These are phyloP conservation scores for Protobothrops flavoviridis DNA, from an alignment of 2,113 vertebrate genomes.

Conservation along the genomic window DNA sequence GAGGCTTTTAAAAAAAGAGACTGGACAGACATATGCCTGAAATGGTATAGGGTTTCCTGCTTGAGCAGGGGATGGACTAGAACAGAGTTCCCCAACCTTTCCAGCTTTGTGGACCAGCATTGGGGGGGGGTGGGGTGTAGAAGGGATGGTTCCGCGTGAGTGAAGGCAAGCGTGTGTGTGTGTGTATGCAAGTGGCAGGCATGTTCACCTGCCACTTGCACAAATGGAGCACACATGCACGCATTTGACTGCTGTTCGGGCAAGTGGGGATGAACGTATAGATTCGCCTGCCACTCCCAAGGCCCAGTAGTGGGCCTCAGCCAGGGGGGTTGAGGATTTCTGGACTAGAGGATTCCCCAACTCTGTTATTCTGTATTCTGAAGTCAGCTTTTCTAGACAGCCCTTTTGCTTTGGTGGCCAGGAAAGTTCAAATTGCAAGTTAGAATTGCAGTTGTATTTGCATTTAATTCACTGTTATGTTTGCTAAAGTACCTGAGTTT, in stretches of 20 bases:
- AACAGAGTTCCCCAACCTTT: background rate
- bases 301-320: background rate
- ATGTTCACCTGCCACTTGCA: too few species aligned
- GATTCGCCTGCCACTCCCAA: background rate
- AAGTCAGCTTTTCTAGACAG: background rate
- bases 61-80: background rate
- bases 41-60: background rate
- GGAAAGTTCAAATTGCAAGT: background rate
- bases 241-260: background rate
- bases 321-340: background rate
- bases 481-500: background rate
- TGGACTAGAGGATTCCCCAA: background rate
- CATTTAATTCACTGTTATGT: background rate
- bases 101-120: background rate
- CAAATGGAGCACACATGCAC: too few species aligned
- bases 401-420: background rate
- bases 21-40: too few species aligned
- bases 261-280: background rate
- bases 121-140: too few species aligned
- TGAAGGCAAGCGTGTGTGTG: background rate
- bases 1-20: background rate
- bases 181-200: too few species aligned
- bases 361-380: background rate
- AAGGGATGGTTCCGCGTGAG: background rate
- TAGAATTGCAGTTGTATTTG: background rate